Base-by-base conservation (phyloP, 2,797 vertebrate genomes). In the Tragelaphus eurycerus region DNA sequence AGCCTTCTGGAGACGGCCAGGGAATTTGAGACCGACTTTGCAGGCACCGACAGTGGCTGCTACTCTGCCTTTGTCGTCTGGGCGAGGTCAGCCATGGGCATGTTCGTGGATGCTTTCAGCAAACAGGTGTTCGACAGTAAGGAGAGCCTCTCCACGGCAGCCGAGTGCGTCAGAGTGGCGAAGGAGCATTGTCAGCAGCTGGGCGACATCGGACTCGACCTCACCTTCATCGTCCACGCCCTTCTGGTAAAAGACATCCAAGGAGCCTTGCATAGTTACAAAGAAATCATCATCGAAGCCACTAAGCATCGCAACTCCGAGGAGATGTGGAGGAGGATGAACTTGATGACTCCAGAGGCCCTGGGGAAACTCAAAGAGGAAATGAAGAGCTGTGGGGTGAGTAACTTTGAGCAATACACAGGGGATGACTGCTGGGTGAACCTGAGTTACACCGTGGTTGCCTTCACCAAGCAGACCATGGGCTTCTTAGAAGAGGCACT, bases 391-490 rank as follows among this genome's bases (percentile, higher is more conserved):
- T 99, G 99, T 0, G 99, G 99, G 3, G 98, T 99, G 17, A 95
- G 98, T 84, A 99, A 60, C 98, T 99, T 99, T 71, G 99, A 99
- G 87, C 99, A 99, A 96, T 99, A 99, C 98, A 99, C 99, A 0
- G 99, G 99, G 0, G 99, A 99, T 15, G 99, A 99, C 99, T 99
- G 99, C 99, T 99, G 99, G 99, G 99, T 99, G 96, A 99, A 99
- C 98, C 99, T 99, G 78, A 99, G 99, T 98, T 99, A 99, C 98
- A 99, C 99, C 0, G 97, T 99, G 4, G 99, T 99, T 93, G 99
- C 99, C 95, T 99, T 99, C 98, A 99, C 99, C n/a, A 99, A 99
- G 98, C 99, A 99, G 99, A 99, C 99, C 98, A 99, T 99, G 99
- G 99, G 99, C 97, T 99, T 99, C 98, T 94, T 99, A 98, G 99